A percentile compares a stretch with the other conserved stretches of the same genome.
Evolutionary conservation across 2,797 vertebrate species (phyloP).

Genomic region (Acomys russatus): DNA sequence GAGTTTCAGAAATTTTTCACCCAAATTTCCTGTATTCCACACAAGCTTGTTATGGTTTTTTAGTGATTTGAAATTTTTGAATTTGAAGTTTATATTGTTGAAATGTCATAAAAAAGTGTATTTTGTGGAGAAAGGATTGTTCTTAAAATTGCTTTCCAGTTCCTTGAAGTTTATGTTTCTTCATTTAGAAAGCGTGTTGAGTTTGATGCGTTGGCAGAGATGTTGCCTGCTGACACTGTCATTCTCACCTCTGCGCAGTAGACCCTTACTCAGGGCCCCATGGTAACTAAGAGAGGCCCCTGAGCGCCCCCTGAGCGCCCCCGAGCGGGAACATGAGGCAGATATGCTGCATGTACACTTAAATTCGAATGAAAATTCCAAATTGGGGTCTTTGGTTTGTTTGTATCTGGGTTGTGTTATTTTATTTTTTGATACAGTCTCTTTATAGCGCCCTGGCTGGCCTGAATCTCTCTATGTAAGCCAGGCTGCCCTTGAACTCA

Average conservation of each 20-base stretch:
- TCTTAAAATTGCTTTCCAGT: not conserved
- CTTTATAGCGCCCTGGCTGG: not conserved
- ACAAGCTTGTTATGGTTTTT: conserved; percentile 16
- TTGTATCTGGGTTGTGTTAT: not conserved
- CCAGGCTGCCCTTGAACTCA: not conserved
- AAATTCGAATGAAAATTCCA: conserved; percentile 57
- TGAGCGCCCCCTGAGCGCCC: not conserved
- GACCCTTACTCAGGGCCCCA: not conserved
- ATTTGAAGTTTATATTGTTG: conserved; percentile 47
- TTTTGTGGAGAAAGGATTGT: conserved; percentile 49
- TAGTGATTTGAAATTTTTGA: conserved; percentile 57
- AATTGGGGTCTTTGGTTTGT: conserved; percentile 5
- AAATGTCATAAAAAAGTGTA: not conserved
- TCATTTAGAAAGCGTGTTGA: not conserved
- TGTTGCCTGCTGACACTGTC: not conserved
- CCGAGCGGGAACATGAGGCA: not conserved
- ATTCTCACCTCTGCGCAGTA: not conserved
- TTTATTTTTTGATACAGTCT: conserved; percentile 8
- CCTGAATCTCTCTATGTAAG: not conserved
- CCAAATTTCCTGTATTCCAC: not conserved
- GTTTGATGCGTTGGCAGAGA: conserved; percentile 7
- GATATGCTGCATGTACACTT: not conserved
- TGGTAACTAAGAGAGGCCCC: not conserved
- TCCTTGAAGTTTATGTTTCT: conserved; percentile 23
- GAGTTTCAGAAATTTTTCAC: conserved; percentile 16